Base-by-base conservation (phyloP, 2,888 invertebrate genomes). In the Pyrrhia umbra region DNA sequence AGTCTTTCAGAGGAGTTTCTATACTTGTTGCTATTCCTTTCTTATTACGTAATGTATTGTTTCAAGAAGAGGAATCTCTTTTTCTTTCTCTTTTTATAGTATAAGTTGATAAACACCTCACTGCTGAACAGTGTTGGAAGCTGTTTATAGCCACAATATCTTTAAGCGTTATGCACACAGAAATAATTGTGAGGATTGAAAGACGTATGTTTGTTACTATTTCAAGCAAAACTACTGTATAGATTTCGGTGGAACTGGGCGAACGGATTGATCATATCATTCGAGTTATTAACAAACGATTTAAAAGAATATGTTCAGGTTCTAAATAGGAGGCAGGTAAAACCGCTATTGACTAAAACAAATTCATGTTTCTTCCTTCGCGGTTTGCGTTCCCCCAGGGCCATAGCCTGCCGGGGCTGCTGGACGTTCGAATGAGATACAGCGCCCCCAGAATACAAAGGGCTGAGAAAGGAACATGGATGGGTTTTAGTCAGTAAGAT, bases 1-100 rank as follows among this genome's bases (percentile, higher is more conserved):
- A 10, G 8, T 59, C 6, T 25, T 46, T 20, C 15, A 40, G 15
- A 2, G 0, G 8, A 20, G 40, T 59, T 46, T 47, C 62, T 42
- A 37, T 68, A 34, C 61, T 25, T 21, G 60, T 60, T 43, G 47
- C 40, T 61, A 6, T 61, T 37, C 13, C 8, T 9, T 25, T 47
- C 25, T 21, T 42, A 21, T 47, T 47, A 61, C 47, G 34, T 61
- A 37, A 30, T 42, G 42, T 43, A 65, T 63, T 70, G 70, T 66
- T 13, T 30, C 0, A 37, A 1, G 4, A 6, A 8, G 6, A 65
- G 40, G 69, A 43, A 62, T 66, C 34, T 62, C 13, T n/a, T 6
- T 56, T 15, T 18, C n/a, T 59, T 23, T 16, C 23, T 18, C 13
- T 23, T 64, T 42, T 40, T 42, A 20, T 25, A 23, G 45, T 39